These are phyloP conservation scores for Cataglyphis hispanica DNA, from an alignment of 1,140 invertebrate species.

Conservation along the genomic window DNA sequence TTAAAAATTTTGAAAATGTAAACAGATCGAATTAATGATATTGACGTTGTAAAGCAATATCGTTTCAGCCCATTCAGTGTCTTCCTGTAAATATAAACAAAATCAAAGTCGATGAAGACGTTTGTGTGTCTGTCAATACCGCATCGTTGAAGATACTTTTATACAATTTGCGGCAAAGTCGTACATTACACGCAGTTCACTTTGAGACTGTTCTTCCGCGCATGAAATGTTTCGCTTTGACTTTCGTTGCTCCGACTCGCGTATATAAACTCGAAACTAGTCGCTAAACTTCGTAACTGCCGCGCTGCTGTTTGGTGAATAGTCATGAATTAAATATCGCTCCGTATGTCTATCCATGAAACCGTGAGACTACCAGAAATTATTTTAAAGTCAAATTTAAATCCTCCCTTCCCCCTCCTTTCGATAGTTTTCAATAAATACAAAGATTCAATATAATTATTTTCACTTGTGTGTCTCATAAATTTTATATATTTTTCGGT, in stretches of 20 bases:
- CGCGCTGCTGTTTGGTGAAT: conserved; percentile 54
- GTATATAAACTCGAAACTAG: conserved; percentile 63
- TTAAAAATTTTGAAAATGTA: not conserved
- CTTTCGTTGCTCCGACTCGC: conserved; percentile 53
- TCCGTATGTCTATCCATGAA: conserved; percentile 54
- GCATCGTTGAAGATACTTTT: conserved; percentile 68
- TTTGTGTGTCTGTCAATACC: conserved; percentile 50
- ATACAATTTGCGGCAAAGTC: conserved; percentile 71
- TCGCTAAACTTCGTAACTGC: conserved; percentile 60
- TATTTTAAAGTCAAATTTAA: conserved; percentile 61
- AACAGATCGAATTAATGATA: conserved; percentile 24
- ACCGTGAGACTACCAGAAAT: conserved; percentile 48
- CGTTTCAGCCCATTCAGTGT: not conserved
- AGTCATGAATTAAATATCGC: conserved; percentile 64
- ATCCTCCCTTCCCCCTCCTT: too few species aligned
- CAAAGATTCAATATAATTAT: conserved; percentile 35
- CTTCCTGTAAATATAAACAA: conserved; percentile 12
- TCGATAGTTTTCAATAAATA: conserved; percentile 17
- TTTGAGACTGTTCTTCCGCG: conserved; percentile 67
- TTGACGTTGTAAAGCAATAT: not conserved
- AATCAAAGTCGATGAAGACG: conserved; percentile 14
- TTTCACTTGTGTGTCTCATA: conserved; percentile 9
- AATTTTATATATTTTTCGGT: conserved; percentile 21
- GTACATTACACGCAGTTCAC: conserved; percentile 69
- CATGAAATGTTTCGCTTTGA: conserved; percentile 63